Evolutionary conservation across 1,140 invertebrate genomes (phyloP).

Genomic region (Neelides sp.): DNA sequence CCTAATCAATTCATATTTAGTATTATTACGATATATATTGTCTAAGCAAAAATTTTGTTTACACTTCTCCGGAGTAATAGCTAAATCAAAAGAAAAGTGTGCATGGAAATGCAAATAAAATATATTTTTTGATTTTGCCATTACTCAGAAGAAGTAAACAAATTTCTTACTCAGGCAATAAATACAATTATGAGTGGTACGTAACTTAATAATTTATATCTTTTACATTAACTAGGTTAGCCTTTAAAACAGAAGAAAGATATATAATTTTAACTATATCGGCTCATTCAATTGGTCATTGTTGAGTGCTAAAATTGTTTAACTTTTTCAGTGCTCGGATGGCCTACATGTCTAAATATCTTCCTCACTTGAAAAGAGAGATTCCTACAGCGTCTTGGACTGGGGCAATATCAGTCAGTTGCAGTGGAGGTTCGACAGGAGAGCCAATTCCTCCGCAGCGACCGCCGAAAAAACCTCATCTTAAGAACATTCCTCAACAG

Average conservation of each 20-base stretch:
- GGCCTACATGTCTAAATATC: slow-evolving; percentile 29
- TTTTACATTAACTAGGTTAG: slow-evolving; percentile 1
- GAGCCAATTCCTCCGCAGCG: slow-evolving; percentile 44
- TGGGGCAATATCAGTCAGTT: background rate
- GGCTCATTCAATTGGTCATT: slow-evolving; percentile 1
- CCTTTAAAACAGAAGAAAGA: background rate
- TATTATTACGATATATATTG: no score
- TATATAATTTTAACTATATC: background rate
- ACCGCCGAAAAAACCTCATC: slow-evolving; percentile 58
- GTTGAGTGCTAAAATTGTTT: slow-evolving; percentile 7
- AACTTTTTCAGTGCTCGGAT: slow-evolving; percentile 21
- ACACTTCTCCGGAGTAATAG: no score
- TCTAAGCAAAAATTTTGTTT: no score
- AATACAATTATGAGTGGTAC: no score
- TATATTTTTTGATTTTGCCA: no score
- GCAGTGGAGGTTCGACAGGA: slow-evolving; percentile 15
- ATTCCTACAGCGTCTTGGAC: slow-evolving; percentile 6
- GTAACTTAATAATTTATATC: background rate
- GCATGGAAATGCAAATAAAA: no score
- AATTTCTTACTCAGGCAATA: no score
- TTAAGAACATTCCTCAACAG: slow-evolving; percentile 37
- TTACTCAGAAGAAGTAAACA: no score
- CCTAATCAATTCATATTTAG: no score
- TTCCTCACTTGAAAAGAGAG: slow-evolving; percentile 24
- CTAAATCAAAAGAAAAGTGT: no score